These are phyloP conservation scores for Beroe ovata DNA, from an alignment of 37 sponge, comb jelly and placozoan genomes.

Conservation along the genomic window DNA sequence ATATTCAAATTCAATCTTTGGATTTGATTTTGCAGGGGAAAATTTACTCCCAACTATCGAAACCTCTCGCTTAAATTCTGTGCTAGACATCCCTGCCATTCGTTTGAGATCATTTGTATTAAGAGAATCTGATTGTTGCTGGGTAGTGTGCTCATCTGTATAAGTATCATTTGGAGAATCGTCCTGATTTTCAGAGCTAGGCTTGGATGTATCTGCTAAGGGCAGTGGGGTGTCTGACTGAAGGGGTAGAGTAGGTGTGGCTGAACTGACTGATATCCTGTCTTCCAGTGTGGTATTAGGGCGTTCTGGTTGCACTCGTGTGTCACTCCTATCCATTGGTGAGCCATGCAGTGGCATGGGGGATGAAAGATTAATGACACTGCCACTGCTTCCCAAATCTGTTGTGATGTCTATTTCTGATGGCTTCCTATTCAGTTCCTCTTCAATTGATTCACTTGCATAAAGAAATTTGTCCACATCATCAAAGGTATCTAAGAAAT, in stretches of 20 bases:
- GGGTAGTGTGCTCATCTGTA: conserved; percentile 51
- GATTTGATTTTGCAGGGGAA: not conserved
- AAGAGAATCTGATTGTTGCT: conserved; percentile 35
- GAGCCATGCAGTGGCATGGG: conserved; percentile 31
- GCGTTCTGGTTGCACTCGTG: not conserved
- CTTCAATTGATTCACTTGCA: conserved; percentile 52
- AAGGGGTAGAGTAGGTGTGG: not conserved
- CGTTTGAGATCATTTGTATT: conserved; percentile 34
- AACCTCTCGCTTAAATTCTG: not conserved
- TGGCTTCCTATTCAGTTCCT: not conserved
- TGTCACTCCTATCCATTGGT: not conserved
- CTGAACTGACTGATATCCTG: not conserved
- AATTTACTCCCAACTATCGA: not conserved
- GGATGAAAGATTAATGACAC: not conserved
- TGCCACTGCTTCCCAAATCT: conserved; percentile 45
- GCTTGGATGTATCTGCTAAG: not conserved
- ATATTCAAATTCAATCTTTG: not conserved
- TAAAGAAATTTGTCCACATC: conserved; percentile 40
- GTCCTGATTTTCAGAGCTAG: not conserved
- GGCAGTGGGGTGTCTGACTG: conserved; percentile 43
- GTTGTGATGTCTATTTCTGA: conserved; percentile 49
- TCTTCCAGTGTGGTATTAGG: not conserved
- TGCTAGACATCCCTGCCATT: conserved; percentile 19
- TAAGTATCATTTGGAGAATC: not conserved
- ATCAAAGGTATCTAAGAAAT: conserved; percentile 27